Base-by-base conservation (phyloP, 1,140 invertebrate species). In the Drosophila aff. region DNA sequence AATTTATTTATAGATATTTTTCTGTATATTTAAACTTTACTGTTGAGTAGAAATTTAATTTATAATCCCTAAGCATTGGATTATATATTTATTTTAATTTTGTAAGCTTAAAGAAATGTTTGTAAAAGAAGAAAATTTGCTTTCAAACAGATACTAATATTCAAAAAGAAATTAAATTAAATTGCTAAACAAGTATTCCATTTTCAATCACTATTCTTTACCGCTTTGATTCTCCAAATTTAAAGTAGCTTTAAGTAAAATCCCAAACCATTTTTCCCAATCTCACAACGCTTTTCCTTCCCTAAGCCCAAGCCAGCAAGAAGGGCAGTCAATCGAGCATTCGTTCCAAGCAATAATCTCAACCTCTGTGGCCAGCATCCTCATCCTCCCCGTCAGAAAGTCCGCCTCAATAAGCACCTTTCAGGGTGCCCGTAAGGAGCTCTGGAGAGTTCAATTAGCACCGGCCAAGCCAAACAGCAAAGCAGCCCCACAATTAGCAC, bases 401-500 rank as follows among this genome's bases (percentile, higher is more conserved):
- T 49, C 21, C 59, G 36, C 55, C 59, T 82, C 83, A 68, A 60
- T 86, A 68, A 76, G 55, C 68, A 58, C 53, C 41, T 60, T 26
- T 23, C 53, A 18, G 23, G 16, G 58, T n/a, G 31, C 18, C 15
- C 13, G 10, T 15, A 44, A n/a, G 28, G 26, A 40, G 43, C 28
- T 31, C 26, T 9, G 61, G 41, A 43, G 49, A 68, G 75, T 87
- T 87, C 84, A 87, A 87, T 87, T 83, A 87, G 77, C 67, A 61
- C 55, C 76, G 83, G 83, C 63, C 78, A 82, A 82, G 10, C 44
- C 76, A 63, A 74, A 75, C 79, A 76, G 80, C 11, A 38, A 76
- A 57, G 64, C 61, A 72, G 60, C 36, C 28, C 76, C 76, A 80
- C 83, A 87, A 87, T 87, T 87, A 87, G 80, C 83, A 83, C 58